Evolutionary conservation across 1,140 invertebrate species (phyloP), one percentile per base, ranked within the genome.

Genomic region (Aphaenogaster ashmeadi): DNA sequence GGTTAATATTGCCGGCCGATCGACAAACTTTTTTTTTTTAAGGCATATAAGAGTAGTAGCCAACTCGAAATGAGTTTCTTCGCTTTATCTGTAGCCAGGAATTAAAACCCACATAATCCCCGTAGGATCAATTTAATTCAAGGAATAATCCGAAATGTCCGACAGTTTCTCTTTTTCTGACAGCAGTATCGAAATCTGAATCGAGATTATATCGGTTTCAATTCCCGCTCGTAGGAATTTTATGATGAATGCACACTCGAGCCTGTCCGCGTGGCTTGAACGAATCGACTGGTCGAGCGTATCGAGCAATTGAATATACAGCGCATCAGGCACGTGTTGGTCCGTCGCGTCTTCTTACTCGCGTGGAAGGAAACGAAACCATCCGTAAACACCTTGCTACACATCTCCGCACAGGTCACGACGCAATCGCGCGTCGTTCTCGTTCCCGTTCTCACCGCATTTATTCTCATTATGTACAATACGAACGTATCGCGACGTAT

Each of bases 261-360:
- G 21, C 64, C 66, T 54, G 72, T 77, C 44, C 81, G 81, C 81
- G 81, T 60, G 72, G 54, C 56, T 77, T 60, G 81, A 86, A 64
- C 50, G 27, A 41, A 77, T 58, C 38, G 38, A 50, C 47, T 38
- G 72, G 36, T 71, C 69, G 83, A 44, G 60, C 18, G 9, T 83
- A 33, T 88, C 58, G 8, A 64, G 79, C 36, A 83, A 60, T 89
- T 62, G 50, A 84, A 50, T 62, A 67, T 79, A 67, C 27, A 67
- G 41, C 64, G 64, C 72, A 88, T 81, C 91, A 93, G 92, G 92
- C 89, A 93, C 91, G 89, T 90, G 91, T 91, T 90, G 92, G 91
- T 93, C 90, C 91, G 86, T 87, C 71, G 75, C 72, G 47, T 89
- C 56, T 54, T 74, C 69, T 75, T 75, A 33, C 41, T 62, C 72